Base-by-base conservation (phyloP, 1,140 invertebrate genomes). In the Papilio polytes region DNA sequence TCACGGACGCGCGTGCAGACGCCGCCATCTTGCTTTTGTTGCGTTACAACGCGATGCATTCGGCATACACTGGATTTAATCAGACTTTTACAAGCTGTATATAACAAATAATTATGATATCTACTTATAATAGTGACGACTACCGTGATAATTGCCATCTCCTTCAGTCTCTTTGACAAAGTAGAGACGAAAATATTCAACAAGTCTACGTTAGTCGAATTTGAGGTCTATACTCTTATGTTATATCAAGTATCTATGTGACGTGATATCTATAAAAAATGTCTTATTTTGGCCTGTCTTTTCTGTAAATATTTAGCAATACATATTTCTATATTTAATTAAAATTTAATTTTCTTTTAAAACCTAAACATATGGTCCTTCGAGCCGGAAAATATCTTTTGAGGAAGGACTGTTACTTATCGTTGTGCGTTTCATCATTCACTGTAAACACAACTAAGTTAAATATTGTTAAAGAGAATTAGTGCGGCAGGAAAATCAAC, bases 1-100 rank as follows among this genome's bases (percentile, higher is more conserved):
- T 90, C 88, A 90, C 80, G 89, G 89, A 85, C 87, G 84, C 84
- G 82, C 66, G 84, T 83, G 80, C 84, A 87, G 85, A 84, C 85
- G 84, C 66, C 85, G 84, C 85, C 84, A 87, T 86, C 59, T 89
- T 87, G 82, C 56, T 87, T 89, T 88, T 87, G 85, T 88, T 88
- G 87, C 85, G 82, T 76, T 84, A 74, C 81, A 82, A 18, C 80
- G 53, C 80, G 53, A 51, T 74, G 48, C 73, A 46, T 74, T 66
- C 22, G 63, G 13, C 26, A 36, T 66, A 26, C 63, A 13, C 63
- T 26, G 63, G 63, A 66, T 66, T 18, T 12, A 31, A 4, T 31
- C 22, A 12, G 20, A 22, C 59, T 22, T 66, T 66, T 31, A 66
- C 10, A 26, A 66, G 22, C 63, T 66, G 7, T 4, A 8, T 4